These are phyloP conservation scores for Ptychochromis oligacanthus DNA, from an alignment of 2,113 vertebrate species.

Conservation along the genomic window DNA sequence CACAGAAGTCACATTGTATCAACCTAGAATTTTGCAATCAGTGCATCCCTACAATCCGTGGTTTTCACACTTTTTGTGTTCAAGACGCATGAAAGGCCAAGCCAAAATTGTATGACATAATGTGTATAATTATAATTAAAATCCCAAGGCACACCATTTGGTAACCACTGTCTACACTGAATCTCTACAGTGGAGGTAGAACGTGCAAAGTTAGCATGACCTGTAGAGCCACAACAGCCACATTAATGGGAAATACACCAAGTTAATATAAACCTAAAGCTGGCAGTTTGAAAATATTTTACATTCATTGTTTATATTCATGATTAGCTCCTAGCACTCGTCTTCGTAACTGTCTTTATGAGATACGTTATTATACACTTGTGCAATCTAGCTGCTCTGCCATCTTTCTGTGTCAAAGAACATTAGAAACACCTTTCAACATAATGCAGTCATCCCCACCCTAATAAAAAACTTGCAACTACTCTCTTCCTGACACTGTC, in stretches of 20 bases:
- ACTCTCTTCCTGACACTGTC: neutral
- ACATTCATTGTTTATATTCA: neutral
- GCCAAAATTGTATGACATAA: neutral
- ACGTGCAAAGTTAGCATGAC: neutral
- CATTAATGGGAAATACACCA: neutral
- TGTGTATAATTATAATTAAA: neutral
- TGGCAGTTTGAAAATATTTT: neutral
- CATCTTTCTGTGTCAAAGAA: neutral
- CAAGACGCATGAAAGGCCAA: neutral
- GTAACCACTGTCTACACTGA: neutral
- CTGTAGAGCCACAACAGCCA: neutral
- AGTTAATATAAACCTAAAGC: neutral
- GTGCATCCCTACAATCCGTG: neutral
- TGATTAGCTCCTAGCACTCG: neutral
- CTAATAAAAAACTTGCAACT: accelerated
- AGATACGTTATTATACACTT: neutral
- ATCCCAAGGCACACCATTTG: neutral
- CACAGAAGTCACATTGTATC: neutral
- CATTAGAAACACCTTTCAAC: neutral
- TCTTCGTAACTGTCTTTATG: neutral
- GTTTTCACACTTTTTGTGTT: neutral
- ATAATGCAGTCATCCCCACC: neutral
- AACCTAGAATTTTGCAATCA: neutral
- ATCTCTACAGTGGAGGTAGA: neutral
- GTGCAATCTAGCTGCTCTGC: neutral